Evolutionary conservation across 2,113 vertebrate species (phyloP), one percentile per base, ranked within the genome.

Genomic region (Callipepla squamata): DNA sequence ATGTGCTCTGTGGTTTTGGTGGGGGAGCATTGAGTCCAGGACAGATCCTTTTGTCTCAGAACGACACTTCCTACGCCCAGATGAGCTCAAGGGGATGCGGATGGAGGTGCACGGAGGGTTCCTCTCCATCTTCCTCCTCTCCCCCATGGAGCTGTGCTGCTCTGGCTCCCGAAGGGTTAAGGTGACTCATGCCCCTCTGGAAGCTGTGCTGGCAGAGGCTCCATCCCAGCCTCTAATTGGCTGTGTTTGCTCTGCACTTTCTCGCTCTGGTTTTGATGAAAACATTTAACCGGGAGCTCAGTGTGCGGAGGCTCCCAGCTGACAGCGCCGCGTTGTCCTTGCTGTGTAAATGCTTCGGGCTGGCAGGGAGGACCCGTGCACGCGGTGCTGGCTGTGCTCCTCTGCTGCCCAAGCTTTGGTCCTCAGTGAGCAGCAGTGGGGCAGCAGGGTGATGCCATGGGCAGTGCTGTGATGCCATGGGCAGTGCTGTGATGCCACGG

Each of bases 251-350:
- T 90, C 91, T 96, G 94, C 90, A 92, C 90, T 96, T 95, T 96
- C 95, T 96, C 58, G 13, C 23, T 94, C 93, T 94, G 95, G 92
- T 96, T 96, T 96, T 96, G 94, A 96, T 96, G 94, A 96, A 96
- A 95, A 94, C 94, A 94, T 96, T 95, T 94, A 94, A 96, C 93
- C 91, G 80, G 93, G 76, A 96, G 90, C 94, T 95, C 74, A 92
- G 93, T 23, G 76, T 58, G 85, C 85, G 78, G 94, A 86, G 91
- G 87, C 93, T 95, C 85, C 94, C 95, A 93, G 85, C 94, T 96
- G 90, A 94, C 92, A 90, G 87, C 70, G 50, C 91, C 72, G 22
- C 32, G 36, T 59, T 48, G 87, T 85, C 91, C 85, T 93, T 88
- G 80, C 94, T 88, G 76, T 80, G 82, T 86, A 83, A 88, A 85